phyloP scores from a whole-genome alignment of 2,888 invertebrate genomes.

The Chaetogeoica ovagalla region DNA sequence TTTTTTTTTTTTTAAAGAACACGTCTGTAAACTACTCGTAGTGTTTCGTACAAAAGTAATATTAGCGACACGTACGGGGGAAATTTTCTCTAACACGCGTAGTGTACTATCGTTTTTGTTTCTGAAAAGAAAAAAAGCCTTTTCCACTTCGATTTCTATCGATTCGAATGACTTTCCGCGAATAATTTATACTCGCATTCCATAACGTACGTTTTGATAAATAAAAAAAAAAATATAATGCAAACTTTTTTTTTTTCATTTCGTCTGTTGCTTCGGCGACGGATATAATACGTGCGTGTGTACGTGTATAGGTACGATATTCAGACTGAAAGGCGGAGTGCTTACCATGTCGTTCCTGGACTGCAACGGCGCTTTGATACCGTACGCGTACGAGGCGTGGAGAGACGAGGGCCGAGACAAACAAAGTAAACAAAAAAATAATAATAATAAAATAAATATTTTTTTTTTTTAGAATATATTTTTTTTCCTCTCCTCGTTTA shows the following conservation, averaged over 20 bases:
- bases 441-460: too few relatives aligned
- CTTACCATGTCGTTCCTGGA: constrained; percentile 94
- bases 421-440: constrained; percentile 48
- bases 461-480: too few relatives aligned
- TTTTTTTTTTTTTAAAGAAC: too few relatives aligned
- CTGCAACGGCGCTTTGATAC: constrained; percentile 88
- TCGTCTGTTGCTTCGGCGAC: not conserved
- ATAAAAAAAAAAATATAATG: not conserved
- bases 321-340: constrained; percentile 94
- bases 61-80: too few relatives aligned
- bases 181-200: not conserved
- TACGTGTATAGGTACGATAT: constrained; percentile 80
- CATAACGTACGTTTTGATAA: not conserved
- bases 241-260: not conserved
- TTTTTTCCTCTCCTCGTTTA: too few relatives aligned
- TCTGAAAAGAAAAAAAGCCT: too few relatives aligned
- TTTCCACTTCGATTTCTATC: too few relatives aligned
- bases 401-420: constrained; percentile 79
- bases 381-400: constrained; percentile 89
- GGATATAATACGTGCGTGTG: too few relatives aligned
- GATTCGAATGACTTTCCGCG: not conserved
- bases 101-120: too few relatives aligned
- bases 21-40: too few relatives aligned
- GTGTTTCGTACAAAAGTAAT: too few relatives aligned
- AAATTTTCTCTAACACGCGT: too few relatives aligned